Conservation (phyloP, 1,140 invertebrate species). For the Varroa destructor region DNA sequence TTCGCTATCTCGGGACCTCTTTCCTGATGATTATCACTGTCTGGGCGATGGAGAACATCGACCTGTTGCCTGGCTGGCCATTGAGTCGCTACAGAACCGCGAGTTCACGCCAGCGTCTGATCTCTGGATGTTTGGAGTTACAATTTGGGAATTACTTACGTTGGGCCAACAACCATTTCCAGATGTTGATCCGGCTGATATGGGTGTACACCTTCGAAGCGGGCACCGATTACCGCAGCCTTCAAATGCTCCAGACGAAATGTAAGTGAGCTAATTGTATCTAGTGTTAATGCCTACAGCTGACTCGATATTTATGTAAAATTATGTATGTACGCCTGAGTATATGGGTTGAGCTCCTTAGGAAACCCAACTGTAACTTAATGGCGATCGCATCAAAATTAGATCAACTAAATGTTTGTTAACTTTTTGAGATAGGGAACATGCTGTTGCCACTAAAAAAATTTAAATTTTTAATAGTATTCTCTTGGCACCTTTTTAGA, state of each 20-base stretch:
- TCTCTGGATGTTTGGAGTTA: slow-evolving; percentile 85
- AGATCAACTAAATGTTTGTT: too few relatives aligned
- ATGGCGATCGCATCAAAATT: background rate
- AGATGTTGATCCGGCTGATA: slow-evolving; percentile 81
- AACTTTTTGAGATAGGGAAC: too few relatives aligned
- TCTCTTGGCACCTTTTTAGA: too few relatives aligned
- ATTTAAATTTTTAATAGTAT: too few relatives aligned
- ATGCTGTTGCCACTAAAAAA: too few relatives aligned
- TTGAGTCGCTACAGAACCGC: slow-evolving; percentile 71
- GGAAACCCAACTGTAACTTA: background rate
- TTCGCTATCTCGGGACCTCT: slow-evolving; percentile 76
- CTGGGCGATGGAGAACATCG: slow-evolving; percentile 86
- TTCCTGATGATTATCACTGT: slow-evolving; percentile 86
- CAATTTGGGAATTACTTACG: slow-evolving; percentile 84
- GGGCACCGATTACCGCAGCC: slow-evolving; percentile 81
- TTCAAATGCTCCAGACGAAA: slow-evolving; percentile 81
- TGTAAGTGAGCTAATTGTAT: slow-evolving; percentile 50
- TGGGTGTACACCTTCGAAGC: slow-evolving; percentile 66
- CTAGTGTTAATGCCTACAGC: too few relatives aligned
- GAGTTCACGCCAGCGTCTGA: slow-evolving; percentile 73
- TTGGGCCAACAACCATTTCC: slow-evolving; percentile 70
- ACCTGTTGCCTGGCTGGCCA: slow-evolving; percentile 84
- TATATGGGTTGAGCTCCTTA: background rate
- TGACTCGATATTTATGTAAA: too few relatives aligned
- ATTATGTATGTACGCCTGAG: too few relatives aligned